Base-by-base conservation (phyloP, 1,140 invertebrate genomes). In the Penaeus indicus region DNA sequence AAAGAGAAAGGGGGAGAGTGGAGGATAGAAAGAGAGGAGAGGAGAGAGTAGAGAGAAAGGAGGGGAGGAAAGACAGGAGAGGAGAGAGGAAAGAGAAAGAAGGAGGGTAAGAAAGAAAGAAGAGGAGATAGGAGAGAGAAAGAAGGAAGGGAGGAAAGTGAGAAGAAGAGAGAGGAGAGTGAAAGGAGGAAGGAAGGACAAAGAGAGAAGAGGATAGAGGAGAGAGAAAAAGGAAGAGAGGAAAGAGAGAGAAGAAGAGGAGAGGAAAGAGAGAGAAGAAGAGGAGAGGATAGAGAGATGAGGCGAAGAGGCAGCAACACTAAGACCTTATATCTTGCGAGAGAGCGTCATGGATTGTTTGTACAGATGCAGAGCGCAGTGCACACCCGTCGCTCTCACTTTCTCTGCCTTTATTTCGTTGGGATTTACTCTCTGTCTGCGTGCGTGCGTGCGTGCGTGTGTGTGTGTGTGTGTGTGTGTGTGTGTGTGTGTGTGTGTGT, bases 141-240 rank as follows among this genome's bases (percentile, higher is more conserved):
- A 3, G 19, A 42, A 25, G 19, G 25, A 27, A 11, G 16, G 3
- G 25, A 18, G 11, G 1, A 25, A 42, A 25, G 77, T 21, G 77
- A 79, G 27, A 79, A 32, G 60, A 8, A 38, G 77, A 79, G 77
- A 79, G 77, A 42, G 27, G 42, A 79, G 77, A 79, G 16, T 11
- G 42, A 38, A 5, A 47, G 61, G 42, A 42, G 18, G 3, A 47
- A 79, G 8, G 75, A 16, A 32, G 38, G 47, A 7, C 21, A 25
- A 25, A 32, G 25, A 78, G 75, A 78, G 75, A 78, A 47, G 32
- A 25, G 47, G 75, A 32, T 22, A 78, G 75, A 78, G 75, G 32
- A 47, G 32, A 47, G 47, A 60, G 42, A 60, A 18, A 13, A 47
- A 60, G 42, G 77, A 54, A 38, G 42, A 25, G 19, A 38, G 61